Conservation (phyloP, 2,888 invertebrate genomes). For the Lathronympha strigana region DNA sequence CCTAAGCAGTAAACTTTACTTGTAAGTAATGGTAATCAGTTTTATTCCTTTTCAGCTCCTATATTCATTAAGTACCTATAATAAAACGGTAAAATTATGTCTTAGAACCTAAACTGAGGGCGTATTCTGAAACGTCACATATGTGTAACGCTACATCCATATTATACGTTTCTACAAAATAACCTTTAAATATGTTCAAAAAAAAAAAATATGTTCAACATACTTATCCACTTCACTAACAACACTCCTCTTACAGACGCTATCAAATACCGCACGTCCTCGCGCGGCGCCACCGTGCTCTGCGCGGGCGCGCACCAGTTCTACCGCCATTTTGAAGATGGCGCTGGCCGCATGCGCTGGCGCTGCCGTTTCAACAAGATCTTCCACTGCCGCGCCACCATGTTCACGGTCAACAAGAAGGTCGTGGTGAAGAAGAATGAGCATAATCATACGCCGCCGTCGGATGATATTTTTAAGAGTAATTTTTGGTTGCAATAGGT, state of each 20-base stretch:
- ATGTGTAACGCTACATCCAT: background rate
- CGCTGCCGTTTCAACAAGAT: constrained; percentile 18
- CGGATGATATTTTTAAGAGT: constrained; percentile 3
- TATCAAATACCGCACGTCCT: constrained; percentile 1
- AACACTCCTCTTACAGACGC: background rate
- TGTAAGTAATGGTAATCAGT: too few relatives aligned
- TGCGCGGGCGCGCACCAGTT: background rate
- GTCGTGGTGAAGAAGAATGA: constrained; percentile 1
- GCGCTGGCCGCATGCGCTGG: constrained; percentile 11
- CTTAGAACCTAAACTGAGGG: too few relatives aligned
- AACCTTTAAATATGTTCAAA: background rate
- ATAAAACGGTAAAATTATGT: too few relatives aligned
- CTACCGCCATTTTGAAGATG: constrained; percentile 11
- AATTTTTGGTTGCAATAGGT: background rate
- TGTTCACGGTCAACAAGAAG: background rate
- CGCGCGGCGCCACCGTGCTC: constrained; percentile 16
- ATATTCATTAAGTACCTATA: too few relatives aligned
- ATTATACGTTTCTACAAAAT: background rate
- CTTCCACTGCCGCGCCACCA: background rate
- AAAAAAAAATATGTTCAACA: too few relatives aligned
- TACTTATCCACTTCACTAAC: background rate
- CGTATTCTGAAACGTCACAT: too few relatives aligned
- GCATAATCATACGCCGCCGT: constrained; percentile 6
- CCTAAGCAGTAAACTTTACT: too few relatives aligned
- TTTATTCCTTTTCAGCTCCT: too few relatives aligned